These are phyloP conservation scores for Falco rusticolus DNA, from an alignment of 2,797 vertebrate species.

Conservation along the genomic window DNA sequence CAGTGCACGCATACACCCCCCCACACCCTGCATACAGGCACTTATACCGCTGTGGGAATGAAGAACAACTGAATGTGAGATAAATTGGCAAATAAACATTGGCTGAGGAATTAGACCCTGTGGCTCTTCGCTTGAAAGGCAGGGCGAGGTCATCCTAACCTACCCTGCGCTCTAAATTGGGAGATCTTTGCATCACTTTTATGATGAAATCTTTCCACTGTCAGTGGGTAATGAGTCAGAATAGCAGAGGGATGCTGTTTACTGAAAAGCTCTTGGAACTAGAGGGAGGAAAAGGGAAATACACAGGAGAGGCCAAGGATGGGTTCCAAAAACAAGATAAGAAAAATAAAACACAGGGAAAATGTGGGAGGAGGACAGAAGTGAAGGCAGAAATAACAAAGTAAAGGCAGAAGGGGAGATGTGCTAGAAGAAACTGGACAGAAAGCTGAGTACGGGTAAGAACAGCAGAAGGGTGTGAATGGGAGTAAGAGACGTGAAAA, in stretches of 20 bases:
- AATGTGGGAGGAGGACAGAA: neutral
- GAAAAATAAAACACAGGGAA: conserved; percentile 12
- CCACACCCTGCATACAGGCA: neutral
- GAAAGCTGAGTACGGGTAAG: neutral
- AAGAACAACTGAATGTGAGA: neutral
- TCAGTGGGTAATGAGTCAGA: conserved; percentile 5
- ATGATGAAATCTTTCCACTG: conserved; percentile 25
- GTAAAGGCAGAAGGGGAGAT: neutral
- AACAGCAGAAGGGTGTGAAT: neutral
- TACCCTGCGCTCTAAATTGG: neutral
- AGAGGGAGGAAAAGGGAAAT: conserved; percentile 11
- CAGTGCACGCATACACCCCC: neutral
- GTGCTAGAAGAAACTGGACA: neutral
- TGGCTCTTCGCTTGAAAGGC: neutral
- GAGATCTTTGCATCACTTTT: neutral
- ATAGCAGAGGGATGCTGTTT: conserved; percentile 3
- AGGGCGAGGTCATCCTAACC: neutral
- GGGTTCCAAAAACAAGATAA: neutral
- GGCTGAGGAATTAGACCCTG: neutral
- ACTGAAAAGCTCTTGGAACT: conserved; percentile 17
- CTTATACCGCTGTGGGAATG: neutral
- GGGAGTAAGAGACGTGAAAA: neutral
- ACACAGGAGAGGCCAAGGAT: neutral
- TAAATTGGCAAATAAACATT: neutral
- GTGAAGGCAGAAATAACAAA: neutral